Conservation (phyloP, 2,797 vertebrate species). For the Eidolon dupreanum region DNA sequence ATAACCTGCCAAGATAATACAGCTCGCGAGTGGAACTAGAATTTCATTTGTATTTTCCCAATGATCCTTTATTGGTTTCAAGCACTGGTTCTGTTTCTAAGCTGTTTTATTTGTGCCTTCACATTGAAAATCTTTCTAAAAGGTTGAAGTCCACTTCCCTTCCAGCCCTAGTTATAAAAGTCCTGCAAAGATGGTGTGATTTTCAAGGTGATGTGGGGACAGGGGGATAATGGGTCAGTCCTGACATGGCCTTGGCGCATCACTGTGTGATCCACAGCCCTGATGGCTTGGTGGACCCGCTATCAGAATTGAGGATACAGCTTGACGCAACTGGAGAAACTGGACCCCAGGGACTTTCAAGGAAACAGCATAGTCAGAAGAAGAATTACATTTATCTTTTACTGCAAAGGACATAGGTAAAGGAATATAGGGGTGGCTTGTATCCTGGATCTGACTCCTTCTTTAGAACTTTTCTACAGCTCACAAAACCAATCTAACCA, state of each 20-base stretch:
- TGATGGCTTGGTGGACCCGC: neutral
- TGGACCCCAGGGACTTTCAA: neutral
- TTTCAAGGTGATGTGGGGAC: neutral
- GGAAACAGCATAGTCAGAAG: neutral
- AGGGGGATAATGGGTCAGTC: neutral
- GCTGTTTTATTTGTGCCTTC: neutral
- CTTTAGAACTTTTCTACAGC: neutral
- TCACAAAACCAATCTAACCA: neutral
- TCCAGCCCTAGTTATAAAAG: neutral
- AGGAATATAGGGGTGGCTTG: neutral
- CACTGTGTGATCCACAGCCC: fast-evolving
- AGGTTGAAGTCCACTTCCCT: neutral
- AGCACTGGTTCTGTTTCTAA: neutral
- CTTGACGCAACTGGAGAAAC: neutral
- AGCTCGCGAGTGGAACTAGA: neutral
- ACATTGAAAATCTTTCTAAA: neutral
- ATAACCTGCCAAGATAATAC: neutral
- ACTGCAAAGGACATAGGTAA: neutral
- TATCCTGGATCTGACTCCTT: neutral
- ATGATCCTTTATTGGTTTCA: neutral
- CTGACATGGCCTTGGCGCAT: fast-evolving
- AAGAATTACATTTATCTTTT: neutral
- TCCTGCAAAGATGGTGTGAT: neutral
- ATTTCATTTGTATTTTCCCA: neutral
- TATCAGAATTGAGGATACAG: neutral